These are phyloP conservation scores for Pogonophryne albipinna DNA, from an alignment of 2,797 vertebrate genomes.

Conservation along the genomic window DNA sequence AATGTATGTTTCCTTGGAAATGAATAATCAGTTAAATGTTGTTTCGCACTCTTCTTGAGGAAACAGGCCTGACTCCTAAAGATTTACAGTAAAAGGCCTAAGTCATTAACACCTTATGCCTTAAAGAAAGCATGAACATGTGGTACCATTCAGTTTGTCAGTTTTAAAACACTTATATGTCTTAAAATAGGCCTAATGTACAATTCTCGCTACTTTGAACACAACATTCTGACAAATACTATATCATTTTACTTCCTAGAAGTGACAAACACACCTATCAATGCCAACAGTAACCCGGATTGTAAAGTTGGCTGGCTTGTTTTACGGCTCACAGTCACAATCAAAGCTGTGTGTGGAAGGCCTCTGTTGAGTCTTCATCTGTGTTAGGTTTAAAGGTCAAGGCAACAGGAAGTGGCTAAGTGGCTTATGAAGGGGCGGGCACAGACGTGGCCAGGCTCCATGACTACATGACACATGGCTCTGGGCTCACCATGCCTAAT, in stretches of 20 bases:
- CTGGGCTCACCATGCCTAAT: slow-evolving; percentile 79
- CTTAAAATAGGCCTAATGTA: slow-evolving; percentile 29
- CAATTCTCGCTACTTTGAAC: slow-evolving; percentile 37
- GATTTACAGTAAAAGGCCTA: slow-evolving; percentile 11
- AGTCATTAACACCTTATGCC: slow-evolving; percentile 9
- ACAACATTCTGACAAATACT: slow-evolving; percentile 10
- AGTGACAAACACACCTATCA: slow-evolving; percentile 57
- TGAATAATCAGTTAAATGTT: slow-evolving; percentile 1
- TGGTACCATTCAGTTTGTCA: slow-evolving; percentile 20
- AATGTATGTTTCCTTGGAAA: slow-evolving; percentile 20
- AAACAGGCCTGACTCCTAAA: slow-evolving; percentile 2
- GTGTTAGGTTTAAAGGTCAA: slow-evolving; percentile 80
- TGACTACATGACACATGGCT: slow-evolving; percentile 84
- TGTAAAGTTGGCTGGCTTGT: slow-evolving; percentile 62
- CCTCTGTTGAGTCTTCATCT: slow-evolving; percentile 61
- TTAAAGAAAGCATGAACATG: slow-evolving; percentile 28
- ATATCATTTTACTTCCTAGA: slow-evolving; percentile 44
- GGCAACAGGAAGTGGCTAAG: slow-evolving; percentile 85
- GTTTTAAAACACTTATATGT: slow-evolving; percentile 3
- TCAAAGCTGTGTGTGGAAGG: slow-evolving; percentile 52
- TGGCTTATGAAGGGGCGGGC: slow-evolving; percentile 79
- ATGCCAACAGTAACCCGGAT: slow-evolving; percentile 58
- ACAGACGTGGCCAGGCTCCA: slow-evolving; percentile 59
- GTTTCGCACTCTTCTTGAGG: slow-evolving; percentile 4
- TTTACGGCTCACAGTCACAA: slow-evolving; percentile 65